Percentiles rank a stretch among this genome's conserved stretches.
Conservation (phyloP, 2,888 invertebrate genomes). For the Campopleginae sp. region DNA sequence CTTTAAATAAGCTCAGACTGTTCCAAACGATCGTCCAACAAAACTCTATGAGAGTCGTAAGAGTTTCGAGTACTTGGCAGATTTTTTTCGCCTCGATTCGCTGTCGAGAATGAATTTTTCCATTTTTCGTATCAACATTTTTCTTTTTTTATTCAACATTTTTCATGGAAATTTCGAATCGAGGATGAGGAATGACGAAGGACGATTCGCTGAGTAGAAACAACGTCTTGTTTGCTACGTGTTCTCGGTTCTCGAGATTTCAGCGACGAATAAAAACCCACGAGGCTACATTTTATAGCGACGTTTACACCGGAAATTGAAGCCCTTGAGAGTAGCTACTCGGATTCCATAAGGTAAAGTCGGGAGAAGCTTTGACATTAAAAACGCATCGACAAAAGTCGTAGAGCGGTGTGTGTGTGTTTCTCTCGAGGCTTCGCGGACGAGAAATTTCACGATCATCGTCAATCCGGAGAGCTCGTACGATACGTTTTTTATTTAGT, state of each 20-base stretch:
- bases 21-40: background rate
- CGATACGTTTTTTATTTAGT: slow-evolving; percentile 12
- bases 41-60: background rate
- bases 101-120: background rate
- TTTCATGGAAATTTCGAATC: background rate
- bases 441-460: slow-evolving; percentile 34
- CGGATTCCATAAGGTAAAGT: background rate
- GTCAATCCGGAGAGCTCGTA: slow-evolving; percentile 9
- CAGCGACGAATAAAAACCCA: background rate
- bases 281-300: background rate
- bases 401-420: background rate
- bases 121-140: background rate
- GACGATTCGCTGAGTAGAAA: background rate
- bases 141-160: background rate
- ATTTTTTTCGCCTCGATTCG: background rate
- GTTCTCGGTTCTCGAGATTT: background rate
- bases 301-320: slow-evolving; percentile 8
- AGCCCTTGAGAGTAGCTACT: slow-evolving; percentile 7
- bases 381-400: background rate
- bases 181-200: background rate
- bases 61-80: background rate
- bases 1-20: background rate
- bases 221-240: background rate
- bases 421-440: slow-evolving; percentile 7
- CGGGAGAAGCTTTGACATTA: slow-evolving; percentile 16